Evolutionary conservation across 1,140 invertebrate genomes (phyloP).

Genomic region (Aleiodes sp.): DNA sequence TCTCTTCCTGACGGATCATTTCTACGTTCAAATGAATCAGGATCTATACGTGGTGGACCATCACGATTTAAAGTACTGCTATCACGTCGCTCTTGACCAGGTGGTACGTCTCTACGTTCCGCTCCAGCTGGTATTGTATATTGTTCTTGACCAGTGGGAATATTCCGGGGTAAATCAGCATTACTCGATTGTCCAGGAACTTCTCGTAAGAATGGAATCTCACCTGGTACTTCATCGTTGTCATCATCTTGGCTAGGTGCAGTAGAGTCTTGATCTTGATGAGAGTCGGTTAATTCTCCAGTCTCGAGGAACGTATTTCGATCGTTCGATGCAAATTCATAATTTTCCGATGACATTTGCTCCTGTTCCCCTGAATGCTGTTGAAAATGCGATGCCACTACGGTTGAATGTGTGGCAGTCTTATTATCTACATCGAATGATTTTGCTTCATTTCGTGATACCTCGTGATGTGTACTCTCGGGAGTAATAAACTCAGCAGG

Average conservation of each 20-base stretch:
- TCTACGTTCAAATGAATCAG: slow-evolving; percentile 50
- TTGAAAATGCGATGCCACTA: slow-evolving; percentile 35
- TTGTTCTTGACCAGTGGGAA: slow-evolving; percentile 62
- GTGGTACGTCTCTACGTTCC: slow-evolving; percentile 58
- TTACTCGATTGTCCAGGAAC: slow-evolving; percentile 62
- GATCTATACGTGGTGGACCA: slow-evolving; percentile 55
- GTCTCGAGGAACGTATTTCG: slow-evolving; percentile 64
- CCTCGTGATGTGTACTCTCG: slow-evolving; percentile 43
- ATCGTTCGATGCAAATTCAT: slow-evolving; percentile 63
- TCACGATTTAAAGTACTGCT: slow-evolving; percentile 44
- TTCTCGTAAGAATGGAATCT: slow-evolving; percentile 62
- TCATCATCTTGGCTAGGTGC: slow-evolving; percentile 62
- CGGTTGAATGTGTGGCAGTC: slow-evolving; percentile 39
- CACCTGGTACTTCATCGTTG: slow-evolving; percentile 63
- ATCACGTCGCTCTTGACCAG: slow-evolving; percentile 56
- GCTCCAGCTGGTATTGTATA: slow-evolving; percentile 46
- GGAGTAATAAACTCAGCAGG: slow-evolving; percentile 41
- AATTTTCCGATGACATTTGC: slow-evolving; percentile 52
- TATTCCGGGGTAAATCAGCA: slow-evolving; percentile 57
- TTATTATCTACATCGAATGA: slow-evolving; percentile 46
- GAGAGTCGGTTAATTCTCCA: slow-evolving; percentile 62
- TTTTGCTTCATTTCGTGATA: slow-evolving; percentile 52
- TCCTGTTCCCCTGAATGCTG: slow-evolving; percentile 23
- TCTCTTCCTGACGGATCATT: slow-evolving; percentile 62
- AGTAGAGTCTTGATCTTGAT: slow-evolving; percentile 56